These are phyloP conservation scores for Drosophila lacteicornis DNA, from an alignment of 1,140 invertebrate genomes.

Conservation along the genomic window DNA sequence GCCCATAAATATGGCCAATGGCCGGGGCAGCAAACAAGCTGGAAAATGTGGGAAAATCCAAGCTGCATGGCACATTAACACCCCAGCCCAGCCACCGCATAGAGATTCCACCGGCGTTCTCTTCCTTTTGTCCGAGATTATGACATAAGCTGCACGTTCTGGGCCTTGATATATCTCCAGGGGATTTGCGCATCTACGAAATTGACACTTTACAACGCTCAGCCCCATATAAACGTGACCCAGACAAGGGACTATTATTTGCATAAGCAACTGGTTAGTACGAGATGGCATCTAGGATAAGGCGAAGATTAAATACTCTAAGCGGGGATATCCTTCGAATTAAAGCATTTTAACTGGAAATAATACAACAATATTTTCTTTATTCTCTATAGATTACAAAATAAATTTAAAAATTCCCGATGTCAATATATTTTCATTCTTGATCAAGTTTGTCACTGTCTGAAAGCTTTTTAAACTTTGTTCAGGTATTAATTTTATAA, in stretches of 20 bases:
- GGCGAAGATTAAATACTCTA: conserved; percentile 53
- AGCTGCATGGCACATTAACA: conserved; percentile 69
- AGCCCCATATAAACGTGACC: conserved; percentile 79
- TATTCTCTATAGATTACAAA: too few species aligned
- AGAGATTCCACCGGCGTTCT: conserved; percentile 15
- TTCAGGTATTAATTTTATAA: too few species aligned
- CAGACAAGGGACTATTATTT: conserved; percentile 69
- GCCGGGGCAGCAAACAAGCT: conserved; percentile 21
- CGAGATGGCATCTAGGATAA: conserved; percentile 23
- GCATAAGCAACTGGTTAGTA: conserved; percentile 59
- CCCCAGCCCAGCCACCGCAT: conserved; percentile 46
- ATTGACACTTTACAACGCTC: conserved; percentile 79
- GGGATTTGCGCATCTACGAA: conserved; percentile 64
- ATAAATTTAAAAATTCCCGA: too few species aligned
- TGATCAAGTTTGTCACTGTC: too few species aligned
- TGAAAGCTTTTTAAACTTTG: too few species aligned
- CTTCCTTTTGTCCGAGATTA: conserved; percentile 51
- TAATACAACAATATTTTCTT: too few species aligned
- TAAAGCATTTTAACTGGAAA: neutral
- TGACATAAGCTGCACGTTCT: conserved; percentile 82
- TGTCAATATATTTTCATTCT: too few species aligned
- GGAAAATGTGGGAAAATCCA: conserved; percentile 72
- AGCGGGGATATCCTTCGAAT: neutral
- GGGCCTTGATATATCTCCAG: conserved; percentile 52
- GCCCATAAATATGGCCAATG: conserved; percentile 63